Conservation (phyloP, 2,113 vertebrate genomes). For the Sula dactylatra region DNA sequence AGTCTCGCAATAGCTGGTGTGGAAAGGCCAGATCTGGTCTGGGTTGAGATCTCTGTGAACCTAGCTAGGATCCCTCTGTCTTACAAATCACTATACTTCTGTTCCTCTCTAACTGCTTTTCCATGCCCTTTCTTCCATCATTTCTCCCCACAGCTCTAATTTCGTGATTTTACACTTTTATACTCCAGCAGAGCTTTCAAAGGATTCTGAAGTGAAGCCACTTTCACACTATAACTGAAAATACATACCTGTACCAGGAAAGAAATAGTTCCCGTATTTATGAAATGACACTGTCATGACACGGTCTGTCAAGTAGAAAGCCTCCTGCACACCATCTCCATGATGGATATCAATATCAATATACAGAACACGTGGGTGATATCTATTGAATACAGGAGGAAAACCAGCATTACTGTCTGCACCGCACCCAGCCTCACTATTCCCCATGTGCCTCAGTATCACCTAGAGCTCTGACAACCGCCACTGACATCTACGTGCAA, state of each 20-base stretch:
- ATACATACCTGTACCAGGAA: constrained; percentile 90
- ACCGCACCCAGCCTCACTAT: not conserved
- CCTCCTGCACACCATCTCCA: constrained; percentile 95
- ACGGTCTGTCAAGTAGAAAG: constrained; percentile 96
- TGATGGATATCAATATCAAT: constrained; percentile 99
- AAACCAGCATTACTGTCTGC: not conserved
- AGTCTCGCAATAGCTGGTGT: not conserved
- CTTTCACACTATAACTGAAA: not conserved
- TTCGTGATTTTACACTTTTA: not conserved
- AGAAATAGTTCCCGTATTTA: constrained; percentile 99
- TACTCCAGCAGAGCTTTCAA: not conserved
- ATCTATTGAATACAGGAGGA: constrained; percentile 70
- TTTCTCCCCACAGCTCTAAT: rapidly evolving
- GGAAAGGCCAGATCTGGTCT: not conserved
- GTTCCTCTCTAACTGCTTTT: not conserved
- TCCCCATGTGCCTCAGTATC: not conserved
- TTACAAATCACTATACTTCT: not conserved
- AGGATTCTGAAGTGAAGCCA: not conserved
- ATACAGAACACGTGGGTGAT: constrained; percentile 95
- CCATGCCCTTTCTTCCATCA: not conserved
- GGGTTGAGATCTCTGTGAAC: not conserved
- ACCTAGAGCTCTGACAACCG: not conserved
- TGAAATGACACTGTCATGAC: constrained; percentile 99
- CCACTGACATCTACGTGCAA: rapidly evolving
- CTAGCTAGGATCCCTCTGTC: not conserved